Conservation (phyloP, 2,888 invertebrate species). For the Agrotis clavis region DNA sequence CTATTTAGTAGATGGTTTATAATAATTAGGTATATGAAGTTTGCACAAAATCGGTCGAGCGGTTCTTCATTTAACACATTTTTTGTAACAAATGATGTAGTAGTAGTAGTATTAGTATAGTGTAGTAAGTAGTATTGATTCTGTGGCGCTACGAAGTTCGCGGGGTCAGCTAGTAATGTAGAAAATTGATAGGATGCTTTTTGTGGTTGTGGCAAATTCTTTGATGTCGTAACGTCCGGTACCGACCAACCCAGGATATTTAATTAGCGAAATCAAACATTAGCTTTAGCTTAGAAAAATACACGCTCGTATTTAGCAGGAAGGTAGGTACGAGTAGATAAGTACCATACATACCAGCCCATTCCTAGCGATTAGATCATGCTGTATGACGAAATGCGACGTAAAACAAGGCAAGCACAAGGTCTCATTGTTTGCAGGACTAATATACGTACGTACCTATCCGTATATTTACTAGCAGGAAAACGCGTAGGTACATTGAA, state of each 20-base stretch:
- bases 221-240: slow-evolving; percentile 6
- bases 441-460: slow-evolving; percentile 37
- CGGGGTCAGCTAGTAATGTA: background rate
- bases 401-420: slow-evolving; percentile 52
- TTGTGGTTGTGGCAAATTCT: background rate
- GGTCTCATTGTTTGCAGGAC: slow-evolving; percentile 57
- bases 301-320: slow-evolving; percentile 12
- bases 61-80: too few relatives aligned
- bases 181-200: background rate
- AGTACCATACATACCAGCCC: slow-evolving; percentile 4
- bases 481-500: slow-evolving; percentile 43
- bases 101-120: too few relatives aligned
- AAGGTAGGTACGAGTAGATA: slow-evolving; percentile 19
- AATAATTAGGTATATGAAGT: too few relatives aligned
- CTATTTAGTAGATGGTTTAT: too few relatives aligned
- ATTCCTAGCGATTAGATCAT: slow-evolving; percentile 58
- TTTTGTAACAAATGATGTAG: too few relatives aligned
- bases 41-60: too few relatives aligned
- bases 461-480: slow-evolving; percentile 41
- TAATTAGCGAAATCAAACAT: slow-evolving; percentile 31
- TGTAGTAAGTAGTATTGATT: too few relatives aligned
- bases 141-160: too few relatives aligned
- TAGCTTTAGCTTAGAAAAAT: slow-evolving; percentile 25
- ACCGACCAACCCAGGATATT: slow-evolving; percentile 36
- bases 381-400: slow-evolving; percentile 51